Evolutionary conservation across 23 tunicate genomes (phyloP).

Genomic region (Oikopleura vanhoeffeni): DNA sequence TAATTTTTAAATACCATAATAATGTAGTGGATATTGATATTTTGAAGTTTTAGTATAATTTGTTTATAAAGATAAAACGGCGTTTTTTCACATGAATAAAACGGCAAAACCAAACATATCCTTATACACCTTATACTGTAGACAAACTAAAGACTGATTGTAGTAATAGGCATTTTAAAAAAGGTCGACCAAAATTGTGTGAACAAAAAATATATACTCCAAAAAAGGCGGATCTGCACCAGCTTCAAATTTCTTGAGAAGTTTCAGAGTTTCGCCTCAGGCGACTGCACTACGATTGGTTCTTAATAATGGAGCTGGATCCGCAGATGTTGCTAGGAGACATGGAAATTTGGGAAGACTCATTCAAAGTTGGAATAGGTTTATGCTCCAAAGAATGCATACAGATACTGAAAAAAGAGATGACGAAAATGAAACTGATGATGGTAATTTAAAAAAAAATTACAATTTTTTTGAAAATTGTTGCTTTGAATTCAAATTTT

Average conservation of each 20-base stretch:
- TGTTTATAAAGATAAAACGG: too few relatives aligned
- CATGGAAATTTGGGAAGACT: slow-evolving; percentile 49
- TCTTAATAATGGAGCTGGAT: slow-evolving; percentile 39
- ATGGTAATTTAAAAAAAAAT: not conserved
- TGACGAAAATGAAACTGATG: not conserved
- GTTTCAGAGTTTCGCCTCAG: slow-evolving; percentile 75
- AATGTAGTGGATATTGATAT: too few relatives aligned
- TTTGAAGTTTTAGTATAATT: too few relatives aligned
- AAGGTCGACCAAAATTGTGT: too few relatives aligned
- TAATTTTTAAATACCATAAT: too few relatives aligned
- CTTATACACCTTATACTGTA: too few relatives aligned
- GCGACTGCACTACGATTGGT: slow-evolving; percentile 78
- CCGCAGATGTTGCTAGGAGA: slow-evolving; percentile 45
- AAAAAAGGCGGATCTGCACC: not conserved
- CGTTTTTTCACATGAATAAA: too few relatives aligned
- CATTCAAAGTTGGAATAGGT: slow-evolving; percentile 77
- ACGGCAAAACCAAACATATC: too few relatives aligned
- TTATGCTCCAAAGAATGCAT: slow-evolving; percentile 72
- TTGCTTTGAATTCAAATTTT: not conserved
- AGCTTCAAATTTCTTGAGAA: slow-evolving; percentile 84
- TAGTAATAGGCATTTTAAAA: too few relatives aligned
- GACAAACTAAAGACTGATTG: too few relatives aligned
- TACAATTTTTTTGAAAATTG: not conserved
- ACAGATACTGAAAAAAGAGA: slow-evolving; percentile 18
- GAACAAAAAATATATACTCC: too few relatives aligned